Evolutionary conservation across 2,797 vertebrate species (phyloP), one percentile per base, ranked within the genome.

Genomic region (Scolopax bukidnonensis): DNA sequence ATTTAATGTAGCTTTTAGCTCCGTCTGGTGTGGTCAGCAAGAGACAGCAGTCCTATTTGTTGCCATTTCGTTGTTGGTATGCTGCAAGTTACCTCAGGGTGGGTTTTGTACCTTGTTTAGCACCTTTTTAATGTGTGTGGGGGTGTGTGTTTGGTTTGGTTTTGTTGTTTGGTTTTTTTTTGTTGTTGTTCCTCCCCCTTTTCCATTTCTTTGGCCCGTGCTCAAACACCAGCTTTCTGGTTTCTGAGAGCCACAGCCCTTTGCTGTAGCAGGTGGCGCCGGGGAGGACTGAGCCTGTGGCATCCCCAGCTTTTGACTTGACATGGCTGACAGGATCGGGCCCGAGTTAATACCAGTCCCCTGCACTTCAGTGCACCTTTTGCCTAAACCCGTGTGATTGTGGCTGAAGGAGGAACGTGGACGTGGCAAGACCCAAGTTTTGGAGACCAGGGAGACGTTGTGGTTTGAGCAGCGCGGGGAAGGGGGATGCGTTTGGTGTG

Each of bases 331-430:
- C 73, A 43, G 80, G 48, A 84, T 64, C 3, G 3, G 82, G 74
- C 38, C 70, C 1, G 2, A 90, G 45, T 83, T 48, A 71, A 13
- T 81, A 41, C 43, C 82, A 70, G 70, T 93, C 36, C 41, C 88
- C 73, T 97, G 93, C 94, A 95, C 96, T 96, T 91, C 70, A 87
- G 90, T 67, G 95, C 94, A 97, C 95, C 91, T 97, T 97, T 94
- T 93, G 53, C 65, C 74, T 68, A 69, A 93, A 47, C 16, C 11
- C 8, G 1, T 54, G 4, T 57, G 79, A n/a, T 18, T 93, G 84
- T 61, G 84, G 21, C 69, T 84, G 69, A 50, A 78, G 47, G 56
- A 91, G 67, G 69, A 74, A 25, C 25, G 1, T 3, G 41, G 69
- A 28, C 27, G 32, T 61, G 61, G 81, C 32, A 6, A 38, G 54